These are phyloP conservation scores for Heteropelma amictum DNA, from an alignment of 2,888 invertebrate species.

Conservation along the genomic window DNA sequence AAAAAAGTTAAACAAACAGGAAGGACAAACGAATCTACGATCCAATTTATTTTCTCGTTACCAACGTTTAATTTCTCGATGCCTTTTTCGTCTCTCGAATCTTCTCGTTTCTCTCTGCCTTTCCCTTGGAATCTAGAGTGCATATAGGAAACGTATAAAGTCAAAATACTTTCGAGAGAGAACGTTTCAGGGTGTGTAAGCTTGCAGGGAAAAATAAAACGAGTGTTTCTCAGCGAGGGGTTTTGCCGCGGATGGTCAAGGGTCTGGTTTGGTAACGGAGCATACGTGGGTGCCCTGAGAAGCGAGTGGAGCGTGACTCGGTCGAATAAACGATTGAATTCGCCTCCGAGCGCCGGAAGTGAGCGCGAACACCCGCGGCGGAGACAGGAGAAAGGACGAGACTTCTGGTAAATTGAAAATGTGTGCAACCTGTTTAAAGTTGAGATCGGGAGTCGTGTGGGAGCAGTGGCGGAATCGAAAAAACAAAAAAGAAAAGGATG, in stretches of 20 bases:
- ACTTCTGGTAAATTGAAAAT: slow-evolving; percentile 63
- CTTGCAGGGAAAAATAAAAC: slow-evolving; percentile 42
- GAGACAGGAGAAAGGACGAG: slow-evolving; percentile 46
- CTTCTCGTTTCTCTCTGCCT: neutral
- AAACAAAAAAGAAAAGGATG: slow-evolving; percentile 49
- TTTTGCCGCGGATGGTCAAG: neutral
- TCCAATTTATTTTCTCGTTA: too few species aligned
- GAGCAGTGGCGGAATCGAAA: slow-evolving; percentile 4
- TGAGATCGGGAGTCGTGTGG: slow-evolving; percentile 56
- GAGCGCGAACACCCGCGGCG: slow-evolving; percentile 22
- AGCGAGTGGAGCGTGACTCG: slow-evolving; percentile 31
- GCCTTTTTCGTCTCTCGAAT: too few species aligned
- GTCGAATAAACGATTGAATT: slow-evolving; percentile 54
- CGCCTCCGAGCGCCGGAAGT: slow-evolving; percentile 31
- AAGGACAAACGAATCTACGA: too few species aligned
- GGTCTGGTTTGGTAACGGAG: slow-evolving; percentile 46
- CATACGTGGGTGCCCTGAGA: slow-evolving; percentile 29
- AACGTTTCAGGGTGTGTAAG: slow-evolving; percentile 8
- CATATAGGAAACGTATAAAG: too few species aligned
- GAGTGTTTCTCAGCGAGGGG: slow-evolving; percentile 5
- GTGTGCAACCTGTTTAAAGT: slow-evolving; percentile 61
- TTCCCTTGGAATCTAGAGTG: neutral
- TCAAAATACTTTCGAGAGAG: slow-evolving; percentile 13
- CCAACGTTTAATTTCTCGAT: too few species aligned
- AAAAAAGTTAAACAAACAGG: too few species aligned